Evolutionary conservation across 2,797 vertebrate species (phyloP), one percentile per base, ranked within the genome.

Genomic region (Onychomys arenicola): DNA sequence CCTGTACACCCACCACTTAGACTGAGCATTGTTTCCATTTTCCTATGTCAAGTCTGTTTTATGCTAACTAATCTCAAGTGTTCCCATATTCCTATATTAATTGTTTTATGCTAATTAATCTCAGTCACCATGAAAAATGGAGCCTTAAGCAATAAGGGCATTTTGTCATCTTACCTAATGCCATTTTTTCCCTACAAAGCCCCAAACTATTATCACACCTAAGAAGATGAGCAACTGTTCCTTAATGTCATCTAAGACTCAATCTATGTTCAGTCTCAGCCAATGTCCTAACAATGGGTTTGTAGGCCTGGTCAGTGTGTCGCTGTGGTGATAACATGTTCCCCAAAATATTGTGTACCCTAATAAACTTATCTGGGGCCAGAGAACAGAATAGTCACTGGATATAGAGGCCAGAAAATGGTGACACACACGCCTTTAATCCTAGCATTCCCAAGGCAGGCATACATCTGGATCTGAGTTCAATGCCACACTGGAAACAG

Each of bases 31-130:
- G 61, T 89, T 91, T 96, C 67, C 63, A 11, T 49, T 81, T 91
- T 90, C 13, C 43, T 34, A 6, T 34, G 34, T 86, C 93, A 91
- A 17, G 27, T 87, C 88, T 71, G 76, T 84, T 69, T 71, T 55
- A 71, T 82, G 65, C 78, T 84, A 88, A 95, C 87, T 69, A 73
- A 43, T 73, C 49, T 49, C 17, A 57, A 5, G 55, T 73, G 67
- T 89, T 91, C 96, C 73, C 63, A 27, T 49, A 81, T 91, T 90
- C 13, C 43, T 34, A 9, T 34, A 37, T 86, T 94, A 91, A 17
- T 43, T 89, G 76, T 88, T 77, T 77, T 55, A 71, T 82, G 65
- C 78, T 84, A 88, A 95, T 84, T 69, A 73, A 59, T 73, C 49
- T 49, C 29, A 76, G 65, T 29, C 13, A 49, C 17, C 6, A 49